Percentiles rank a stretch among this genome's conserved stretches.
Evolutionary conservation across 2,888 invertebrate genomes (phyloP).

Genomic region (Ethmia dodecea): DNA sequence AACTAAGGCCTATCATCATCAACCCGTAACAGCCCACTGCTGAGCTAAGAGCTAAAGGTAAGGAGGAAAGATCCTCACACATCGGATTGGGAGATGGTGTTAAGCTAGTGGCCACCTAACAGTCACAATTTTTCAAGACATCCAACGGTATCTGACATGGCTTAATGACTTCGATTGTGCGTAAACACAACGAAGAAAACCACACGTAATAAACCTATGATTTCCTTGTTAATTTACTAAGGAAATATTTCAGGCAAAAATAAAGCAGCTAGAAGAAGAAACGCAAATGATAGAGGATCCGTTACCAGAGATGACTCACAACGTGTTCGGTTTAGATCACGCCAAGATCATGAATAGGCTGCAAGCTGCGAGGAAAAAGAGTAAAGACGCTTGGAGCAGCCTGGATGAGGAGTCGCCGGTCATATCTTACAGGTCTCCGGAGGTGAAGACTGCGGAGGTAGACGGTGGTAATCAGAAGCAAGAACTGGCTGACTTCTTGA

Average conservation of each 20-base stretch:
- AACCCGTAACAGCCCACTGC: too few relatives aligned
- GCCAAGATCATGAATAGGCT: conserved; percentile 78
- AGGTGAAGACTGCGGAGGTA: conserved; percentile 22
- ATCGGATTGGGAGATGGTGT: too few relatives aligned
- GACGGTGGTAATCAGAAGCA: conserved; percentile 51
- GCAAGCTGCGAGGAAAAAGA: conserved; percentile 67
- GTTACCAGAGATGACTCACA: conserved; percentile 84
- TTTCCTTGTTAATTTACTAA: too few relatives aligned
- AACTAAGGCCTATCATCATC: too few relatives aligned
- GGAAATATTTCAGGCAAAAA: conserved; percentile 59
- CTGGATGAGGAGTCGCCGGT: conserved; percentile 34
- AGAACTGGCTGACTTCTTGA: conserved; percentile 75
- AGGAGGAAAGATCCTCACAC: too few relatives aligned
- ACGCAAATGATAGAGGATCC: conserved; percentile 48
- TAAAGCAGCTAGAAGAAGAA: conserved; percentile 54
- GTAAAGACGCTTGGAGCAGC: conserved; percentile 71
- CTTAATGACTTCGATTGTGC: too few relatives aligned
- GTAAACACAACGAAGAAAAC: too few relatives aligned
- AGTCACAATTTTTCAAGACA: too few relatives aligned
- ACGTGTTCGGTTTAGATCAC: conserved; percentile 84
- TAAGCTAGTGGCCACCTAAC: too few relatives aligned
- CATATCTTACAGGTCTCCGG: conserved; percentile 45
- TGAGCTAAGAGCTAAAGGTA: too few relatives aligned
- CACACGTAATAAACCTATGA: too few relatives aligned
- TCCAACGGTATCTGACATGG: too few relatives aligned